Conservation (phyloP, 2,888 invertebrate genomes). For the Tenthredo amoena region DNA sequence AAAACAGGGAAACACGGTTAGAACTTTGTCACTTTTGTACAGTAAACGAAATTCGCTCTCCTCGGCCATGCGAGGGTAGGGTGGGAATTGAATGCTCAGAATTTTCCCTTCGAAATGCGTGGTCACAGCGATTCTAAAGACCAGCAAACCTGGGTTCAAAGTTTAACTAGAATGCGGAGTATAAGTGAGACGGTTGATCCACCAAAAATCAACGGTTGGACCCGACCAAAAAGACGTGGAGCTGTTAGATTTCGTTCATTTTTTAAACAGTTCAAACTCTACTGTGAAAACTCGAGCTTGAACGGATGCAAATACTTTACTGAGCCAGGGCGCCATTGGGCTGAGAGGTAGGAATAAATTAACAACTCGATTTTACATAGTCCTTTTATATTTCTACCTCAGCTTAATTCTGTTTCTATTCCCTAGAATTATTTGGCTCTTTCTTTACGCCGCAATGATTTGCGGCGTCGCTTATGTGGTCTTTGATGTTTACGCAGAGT, state of each 20-base stretch:
- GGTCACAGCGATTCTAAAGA: neutral
- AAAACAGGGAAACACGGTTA: constrained; percentile 17
- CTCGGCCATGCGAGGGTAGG: neutral
- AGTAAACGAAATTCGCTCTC: neutral
- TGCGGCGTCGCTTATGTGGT: constrained; percentile 40
- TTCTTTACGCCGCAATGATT: constrained; percentile 29
- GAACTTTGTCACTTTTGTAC: neutral
- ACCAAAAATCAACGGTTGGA: constrained; percentile 43
- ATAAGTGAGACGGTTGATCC: constrained; percentile 32
- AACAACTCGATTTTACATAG: neutral
- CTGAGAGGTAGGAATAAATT: constrained; percentile 39
- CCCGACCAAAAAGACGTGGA: neutral
- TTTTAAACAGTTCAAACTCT: constrained; percentile 28
- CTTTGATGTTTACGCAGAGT: constrained; percentile 44
- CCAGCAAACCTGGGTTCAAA: neutral
- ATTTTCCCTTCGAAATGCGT: neutral
- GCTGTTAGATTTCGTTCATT: neutral
- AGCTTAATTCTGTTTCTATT: neutral
- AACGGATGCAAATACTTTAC: constrained; percentile 49
- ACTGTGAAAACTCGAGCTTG: constrained; percentile 45
- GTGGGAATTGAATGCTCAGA: neutral
- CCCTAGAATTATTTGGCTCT: constrained; percentile 24
- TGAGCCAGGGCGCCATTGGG: constrained; percentile 51
- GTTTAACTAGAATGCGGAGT: constrained; percentile 22
- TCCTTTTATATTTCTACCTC: neutral